These are phyloP conservation scores for Megaptera novaeangliae DNA, from an alignment of 2,113 vertebrate species.

Conservation along the genomic window DNA sequence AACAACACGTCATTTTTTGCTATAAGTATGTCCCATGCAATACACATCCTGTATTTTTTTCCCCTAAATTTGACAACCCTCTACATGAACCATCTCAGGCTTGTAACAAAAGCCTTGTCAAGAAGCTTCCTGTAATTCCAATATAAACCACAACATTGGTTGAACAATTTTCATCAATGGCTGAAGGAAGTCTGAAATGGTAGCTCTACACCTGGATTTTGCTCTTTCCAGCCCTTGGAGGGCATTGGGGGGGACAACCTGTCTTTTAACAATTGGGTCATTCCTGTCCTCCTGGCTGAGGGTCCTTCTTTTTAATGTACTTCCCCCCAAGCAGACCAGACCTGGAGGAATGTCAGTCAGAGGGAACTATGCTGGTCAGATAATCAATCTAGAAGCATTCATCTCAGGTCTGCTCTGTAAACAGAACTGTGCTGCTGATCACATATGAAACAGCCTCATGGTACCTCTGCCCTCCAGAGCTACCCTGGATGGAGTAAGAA, in stretches of 20 bases:
- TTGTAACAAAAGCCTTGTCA: not conserved
- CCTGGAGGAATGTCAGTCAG: not conserved
- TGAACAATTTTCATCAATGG: not conserved
- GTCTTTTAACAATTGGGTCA: not conserved
- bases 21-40: not conserved
- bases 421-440: not conserved
- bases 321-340: not conserved
- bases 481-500: not conserved
- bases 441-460: not conserved
- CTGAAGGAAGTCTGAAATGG: not conserved
- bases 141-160: not conserved
- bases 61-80: not conserved
- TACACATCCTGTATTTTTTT: not conserved
- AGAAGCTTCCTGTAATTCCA: not conserved
- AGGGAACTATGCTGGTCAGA: not conserved
- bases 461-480: not conserved
- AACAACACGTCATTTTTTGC: not conserved
- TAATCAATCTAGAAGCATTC: not conserved
- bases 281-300: not conserved
- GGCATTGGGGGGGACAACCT: accelerated
- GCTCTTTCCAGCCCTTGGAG: too few relatives aligned
- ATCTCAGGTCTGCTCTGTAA: not conserved
- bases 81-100: not conserved
- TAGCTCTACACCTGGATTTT: not conserved
- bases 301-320: not conserved